Base-by-base conservation (phyloP, 2,113 vertebrate species). In the Edolisoma coerulescens region DNA sequence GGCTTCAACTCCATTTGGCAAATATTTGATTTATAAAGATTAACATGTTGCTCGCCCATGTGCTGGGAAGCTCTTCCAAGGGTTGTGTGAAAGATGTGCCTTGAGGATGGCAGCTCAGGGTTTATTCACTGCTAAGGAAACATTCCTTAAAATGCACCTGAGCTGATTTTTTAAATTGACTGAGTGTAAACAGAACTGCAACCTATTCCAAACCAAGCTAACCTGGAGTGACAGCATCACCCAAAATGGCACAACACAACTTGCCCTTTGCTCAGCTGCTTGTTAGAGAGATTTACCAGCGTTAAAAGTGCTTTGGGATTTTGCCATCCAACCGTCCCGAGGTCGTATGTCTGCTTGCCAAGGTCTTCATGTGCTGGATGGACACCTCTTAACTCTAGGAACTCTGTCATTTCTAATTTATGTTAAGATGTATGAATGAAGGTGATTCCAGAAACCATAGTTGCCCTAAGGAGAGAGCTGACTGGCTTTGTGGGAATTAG, bases 1-100 rank as follows among this genome's bases (percentile, higher is more conserved):
- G 89, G 91, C 87, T 96, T 91, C 95, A 93, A 81, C 93, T 92
- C 79, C 79, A 86, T 78, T 90, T 95, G 95, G 96, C 95, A 96
- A 92, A 93, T 85, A 91, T 59, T 86, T 96, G 82, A 91, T 92
- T 96, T 85, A 96, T 93, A 70, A 91, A 96, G 85, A 88, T 84
- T 93, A 95, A 90, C 93, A 83, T 86, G 92, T 70, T 94, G 73
- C 90, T 90, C 4, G 19, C 64, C 90, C 92, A 77, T 84, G 88
- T 90, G 85, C 95, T 90, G 90, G 79, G 85, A 59, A 94, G 73
- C 94, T 87, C 68, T 90, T 93, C 89, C 76, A 77, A 91, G 90
- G 92, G 64, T 7, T 67, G 79, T 92, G 95, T 93, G 92, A 92
- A 96, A 94, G 95, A 86, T 60, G 85, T 87, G 88, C 92, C 92